Evolutionary conservation across 2,113 vertebrate species (phyloP), one percentile per base, ranked within the genome.

Genomic region (Nanorana parkeri): DNA sequence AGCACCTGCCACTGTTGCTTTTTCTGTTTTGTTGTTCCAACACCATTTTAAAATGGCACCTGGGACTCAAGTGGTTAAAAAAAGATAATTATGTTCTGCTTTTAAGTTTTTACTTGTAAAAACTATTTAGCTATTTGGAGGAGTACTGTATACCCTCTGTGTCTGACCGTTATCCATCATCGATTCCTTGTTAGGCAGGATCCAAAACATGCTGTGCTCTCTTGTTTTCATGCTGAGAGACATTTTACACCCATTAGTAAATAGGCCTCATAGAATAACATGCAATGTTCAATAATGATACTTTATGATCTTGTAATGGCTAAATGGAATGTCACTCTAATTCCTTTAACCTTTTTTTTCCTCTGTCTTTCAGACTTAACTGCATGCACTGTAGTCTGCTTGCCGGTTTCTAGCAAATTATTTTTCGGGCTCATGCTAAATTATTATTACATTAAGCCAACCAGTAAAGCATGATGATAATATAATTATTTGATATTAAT

Each of bases 401-500:
- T 36, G 58, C 66, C 7, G 36, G 20, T 28, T 41, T 81, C 58
- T 51, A 73, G 28, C 3, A 73, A 64, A 81, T 63, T n/a, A 47
- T 32, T 81, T 58, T 29, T 64, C 47, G 24, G n/a, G 28, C 68
- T 81, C 58, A 73, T 73, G 60, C 61, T 55, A 73, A 73, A 55
- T 65, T 64, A 81, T 81, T 73, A 81, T 65, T 64, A 21, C 68
- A 73, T 81, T 65, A 24, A 63, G 60, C 60, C 41, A 65, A 47
- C 68, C 36, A 24, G 23, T 55, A 65, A 73, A 73, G 58, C 58
- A 81, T 32, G 41, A 52, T 54, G 68, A 81, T 65, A 73, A 73
- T 73, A 26, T 65, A 81, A 81, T 81, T 73, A 73, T 73, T 64
- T 55, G 24, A 73, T 54, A 73, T 47, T 65, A 65, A 80, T 80